Percentiles rank a stretch among this genome's conserved stretches.
Conservation (phyloP, 1,140 invertebrate genomes). For the Ectropis grisescens region DNA sequence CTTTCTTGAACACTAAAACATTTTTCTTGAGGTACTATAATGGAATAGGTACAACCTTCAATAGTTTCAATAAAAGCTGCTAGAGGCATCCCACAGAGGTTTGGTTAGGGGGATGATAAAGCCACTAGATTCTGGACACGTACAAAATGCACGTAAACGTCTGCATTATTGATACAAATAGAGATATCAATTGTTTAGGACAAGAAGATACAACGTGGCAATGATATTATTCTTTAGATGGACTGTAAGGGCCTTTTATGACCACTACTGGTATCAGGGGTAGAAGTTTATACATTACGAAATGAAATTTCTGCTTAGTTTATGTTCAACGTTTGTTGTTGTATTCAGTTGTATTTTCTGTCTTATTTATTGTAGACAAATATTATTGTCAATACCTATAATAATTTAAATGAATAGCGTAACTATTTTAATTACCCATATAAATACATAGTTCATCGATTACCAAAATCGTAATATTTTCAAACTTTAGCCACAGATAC, state of each 20-base stretch:
- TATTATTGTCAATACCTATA: no score
- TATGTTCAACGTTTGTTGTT: no score
- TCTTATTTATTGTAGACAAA: no score
- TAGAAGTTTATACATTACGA: conserved; percentile 20
- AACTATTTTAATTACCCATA: no score
- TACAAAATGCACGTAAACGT: conserved; percentile 57
- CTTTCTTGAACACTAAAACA: no score
- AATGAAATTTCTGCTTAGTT: conserved; percentile 28
- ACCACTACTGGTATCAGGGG: conserved; percentile 23
- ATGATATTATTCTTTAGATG: conserved; percentile 38
- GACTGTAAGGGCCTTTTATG: conserved; percentile 24
- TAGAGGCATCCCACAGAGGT: conserved; percentile 7
- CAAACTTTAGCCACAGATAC: no score
- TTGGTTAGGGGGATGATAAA: conserved; percentile 15
- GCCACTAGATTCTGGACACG: conserved; percentile 49
- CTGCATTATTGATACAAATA: conserved; percentile 69
- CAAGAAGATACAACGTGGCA: conserved; percentile 46
- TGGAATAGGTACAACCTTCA: no score
- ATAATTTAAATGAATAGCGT: no score
- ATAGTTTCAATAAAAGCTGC: conserved; percentile 43
- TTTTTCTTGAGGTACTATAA: no score
- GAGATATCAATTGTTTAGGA: conserved; percentile 67
- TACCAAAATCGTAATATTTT: no score
- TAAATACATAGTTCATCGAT: no score
- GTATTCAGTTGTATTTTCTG: no score